Percentiles rank a stretch among this genome's conserved stretches.
Conservation (phyloP, 2,888 invertebrate genomes). For the Acanthoscelides obtectus region DNA sequence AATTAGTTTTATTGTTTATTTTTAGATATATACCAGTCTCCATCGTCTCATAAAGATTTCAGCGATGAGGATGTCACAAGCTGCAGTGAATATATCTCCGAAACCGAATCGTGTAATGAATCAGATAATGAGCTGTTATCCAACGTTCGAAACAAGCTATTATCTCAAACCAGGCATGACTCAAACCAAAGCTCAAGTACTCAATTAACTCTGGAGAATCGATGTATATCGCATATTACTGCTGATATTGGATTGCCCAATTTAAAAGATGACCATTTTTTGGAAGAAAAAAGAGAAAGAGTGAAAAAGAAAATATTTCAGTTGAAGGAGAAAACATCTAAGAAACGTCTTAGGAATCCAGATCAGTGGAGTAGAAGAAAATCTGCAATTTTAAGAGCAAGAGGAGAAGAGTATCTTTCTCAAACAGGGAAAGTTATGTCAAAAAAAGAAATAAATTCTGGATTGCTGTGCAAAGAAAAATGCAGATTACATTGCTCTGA, state of each 20-base stretch:
- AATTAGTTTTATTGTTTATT: too few relatives aligned
- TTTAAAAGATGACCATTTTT: background rate
- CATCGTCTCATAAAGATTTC: too few relatives aligned
- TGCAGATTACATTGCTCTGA: background rate
- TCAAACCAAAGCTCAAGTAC: too few relatives aligned
- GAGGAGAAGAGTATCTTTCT: background rate
- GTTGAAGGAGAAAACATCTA: background rate
- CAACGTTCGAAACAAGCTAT: too few relatives aligned
- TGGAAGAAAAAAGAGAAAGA: background rate
- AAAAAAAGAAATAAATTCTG: background rate
- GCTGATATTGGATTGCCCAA: background rate
- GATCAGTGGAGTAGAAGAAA: background rate
- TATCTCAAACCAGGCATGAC: too few relatives aligned
- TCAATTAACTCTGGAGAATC: too few relatives aligned
- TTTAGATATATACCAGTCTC: too few relatives aligned
- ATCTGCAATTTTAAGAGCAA: background rate
- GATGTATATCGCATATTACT: background rate
- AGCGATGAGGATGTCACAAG: too few relatives aligned
- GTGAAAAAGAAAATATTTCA: background rate
- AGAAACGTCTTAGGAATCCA: background rate
- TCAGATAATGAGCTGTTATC: too few relatives aligned
- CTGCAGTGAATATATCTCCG: too few relatives aligned
- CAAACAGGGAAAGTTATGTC: background rate
- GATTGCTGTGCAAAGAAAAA: background rate
- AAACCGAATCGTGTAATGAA: too few relatives aligned